Base-by-base conservation (phyloP, 2,113 vertebrate species). In the Oceanites oceanicus region DNA sequence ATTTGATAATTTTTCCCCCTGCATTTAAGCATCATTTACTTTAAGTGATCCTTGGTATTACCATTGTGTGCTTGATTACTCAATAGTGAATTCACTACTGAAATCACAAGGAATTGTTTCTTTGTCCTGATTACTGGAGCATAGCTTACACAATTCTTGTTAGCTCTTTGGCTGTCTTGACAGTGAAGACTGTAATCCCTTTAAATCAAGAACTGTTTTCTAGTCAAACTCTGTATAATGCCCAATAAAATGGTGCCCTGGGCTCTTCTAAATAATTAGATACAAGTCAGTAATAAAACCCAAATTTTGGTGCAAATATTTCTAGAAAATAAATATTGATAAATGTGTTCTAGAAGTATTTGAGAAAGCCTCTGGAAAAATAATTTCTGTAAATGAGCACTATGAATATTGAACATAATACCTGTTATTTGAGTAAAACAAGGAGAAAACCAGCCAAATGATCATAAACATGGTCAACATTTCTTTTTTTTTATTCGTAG, bases 1-100 rank as follows among this genome's bases (percentile, higher is more conserved):
- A 96, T 89, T 88, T 92, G 68, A 95, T 80, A 95, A 87, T 81
- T 97, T 96, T 85, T 32, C 36, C 77, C 44, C n/a, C 53, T 87
- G 50, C 62, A 79, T 94, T 94, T 94, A 87, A 91, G 62, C 71
- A 79, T 92, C 70, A 73, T 92, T 94, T 95, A 56, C 70, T 86
- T 86, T 72, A 85, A 86, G 42, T 77, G 80, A 91, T 87, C 50
- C 62, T 91, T 6, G 4, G 34, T 92, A 76, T 78, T 91, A 93
- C 61, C 56, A 84, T 26, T 56, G 36, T 79, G 58, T 63, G 73
- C 27, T 93, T 17, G 5, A 72, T 67, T 84, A 44, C 40, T 84
- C 44, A 56, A 49, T 87, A 78, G 76, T 94, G 95, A 96, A 84
- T 87, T 95, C 90, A 91, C 91, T 77, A 90, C 68, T 83, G 40